phyloP scores from a whole-genome alignment of 2,797 vertebrate species.

The Enoplosus armatus region DNA sequence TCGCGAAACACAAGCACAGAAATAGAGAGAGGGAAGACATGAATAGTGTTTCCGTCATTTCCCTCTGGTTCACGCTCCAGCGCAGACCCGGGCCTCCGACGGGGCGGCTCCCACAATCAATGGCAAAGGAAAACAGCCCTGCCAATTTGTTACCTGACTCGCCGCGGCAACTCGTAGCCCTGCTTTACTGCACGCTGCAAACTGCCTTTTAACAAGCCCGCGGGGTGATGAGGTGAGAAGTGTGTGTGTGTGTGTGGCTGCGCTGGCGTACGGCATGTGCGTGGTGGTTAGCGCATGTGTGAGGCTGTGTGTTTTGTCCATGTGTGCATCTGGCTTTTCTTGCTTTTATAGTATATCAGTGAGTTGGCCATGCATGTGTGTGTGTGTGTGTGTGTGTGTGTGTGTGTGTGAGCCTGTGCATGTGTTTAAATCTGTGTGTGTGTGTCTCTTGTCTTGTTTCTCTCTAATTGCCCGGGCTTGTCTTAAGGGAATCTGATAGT shows the following conservation, averaged over 20 bases:
- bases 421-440: too few relatives aligned
- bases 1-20: background rate
- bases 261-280: slow-evolving; percentile 15
- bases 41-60: slow-evolving; percentile 59
- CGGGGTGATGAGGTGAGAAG: slow-evolving; percentile 79
- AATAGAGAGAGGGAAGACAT: slow-evolving; percentile 18
- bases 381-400: slow-evolving; percentile 12
- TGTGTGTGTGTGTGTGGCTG: slow-evolving; percentile 52
- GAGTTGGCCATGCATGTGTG: slow-evolving; percentile 11
- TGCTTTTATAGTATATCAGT: slow-evolving; percentile 22
- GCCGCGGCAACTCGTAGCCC: slow-evolving; percentile 46
- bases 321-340: slow-evolving; percentile 40
- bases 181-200: slow-evolving; percentile 71
- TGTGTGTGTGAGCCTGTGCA: slow-evolving; percentile 21
- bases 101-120: slow-evolving; percentile 62
- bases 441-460: slow-evolving; percentile 40
- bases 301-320: slow-evolving; percentile 4
- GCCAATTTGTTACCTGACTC: slow-evolving; percentile 79
- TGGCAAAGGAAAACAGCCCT: slow-evolving; percentile 59
- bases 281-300: slow-evolving; percentile 34
- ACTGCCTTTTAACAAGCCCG: slow-evolving; percentile 75
- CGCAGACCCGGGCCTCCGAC: slow-evolving; percentile 39
- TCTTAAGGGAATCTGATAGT: slow-evolving; percentile 73
- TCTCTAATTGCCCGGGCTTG: slow-evolving; percentile 61
- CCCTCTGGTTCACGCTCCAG: slow-evolving; percentile 58